Conservation (phyloP, 2,113 vertebrate species). For the Oncorhynchus kisutch region DNA sequence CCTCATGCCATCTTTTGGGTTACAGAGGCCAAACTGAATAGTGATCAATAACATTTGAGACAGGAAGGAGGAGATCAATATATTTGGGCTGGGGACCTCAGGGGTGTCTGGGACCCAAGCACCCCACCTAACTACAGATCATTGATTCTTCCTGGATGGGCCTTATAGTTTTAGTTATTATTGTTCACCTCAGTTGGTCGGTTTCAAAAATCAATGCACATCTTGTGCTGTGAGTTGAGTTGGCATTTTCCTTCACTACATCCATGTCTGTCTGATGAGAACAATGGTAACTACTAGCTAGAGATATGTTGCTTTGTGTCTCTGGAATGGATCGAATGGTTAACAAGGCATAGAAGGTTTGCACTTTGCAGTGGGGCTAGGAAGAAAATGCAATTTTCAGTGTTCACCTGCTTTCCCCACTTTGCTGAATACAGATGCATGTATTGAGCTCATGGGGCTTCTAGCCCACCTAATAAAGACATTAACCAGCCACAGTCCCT, state of each 20-base stretch:
- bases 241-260: neutral
- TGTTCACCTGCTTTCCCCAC: neutral
- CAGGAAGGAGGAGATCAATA: too few species aligned
- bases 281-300: neutral
- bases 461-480: too few species aligned
- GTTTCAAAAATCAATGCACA: neutral
- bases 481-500: too few species aligned
- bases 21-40: neutral
- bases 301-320: slow-evolving; percentile 1
- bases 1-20: neutral
- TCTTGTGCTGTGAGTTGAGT: neutral
- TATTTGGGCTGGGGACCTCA: too few species aligned
- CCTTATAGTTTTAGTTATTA: too few species aligned
- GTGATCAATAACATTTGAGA: neutral
- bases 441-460: neutral
- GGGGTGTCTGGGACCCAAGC: too few species aligned
- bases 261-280: neutral
- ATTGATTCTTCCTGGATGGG: too few species aligned
- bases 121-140: too few species aligned
- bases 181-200: neutral
- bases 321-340: neutral
- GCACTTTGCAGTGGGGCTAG: neutral
- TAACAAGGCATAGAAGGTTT: neutral
- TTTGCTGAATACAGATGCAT: neutral
- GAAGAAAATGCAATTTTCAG: neutral